Percentiles rank a stretch among this genome's conserved stretches.
Evolutionary conservation across 2,113 vertebrate genomes (phyloP).

Genomic region (Vanacampus margaritifer): DNA sequence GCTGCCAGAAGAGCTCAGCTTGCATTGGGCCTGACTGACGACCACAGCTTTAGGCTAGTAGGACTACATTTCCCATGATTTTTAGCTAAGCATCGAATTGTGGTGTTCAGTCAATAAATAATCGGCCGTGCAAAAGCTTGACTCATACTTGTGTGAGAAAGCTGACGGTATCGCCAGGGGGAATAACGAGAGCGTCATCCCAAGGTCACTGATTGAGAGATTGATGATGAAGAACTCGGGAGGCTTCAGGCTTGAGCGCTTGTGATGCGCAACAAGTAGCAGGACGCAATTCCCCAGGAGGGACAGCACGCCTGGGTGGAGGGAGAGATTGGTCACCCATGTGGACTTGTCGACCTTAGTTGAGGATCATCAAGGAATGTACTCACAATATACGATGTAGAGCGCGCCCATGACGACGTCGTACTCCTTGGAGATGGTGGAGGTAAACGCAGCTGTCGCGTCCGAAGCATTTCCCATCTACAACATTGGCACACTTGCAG

Average conservation of each 20-base stretch:
- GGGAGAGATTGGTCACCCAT: not conserved
- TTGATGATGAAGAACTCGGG: slow-evolving; percentile 84
- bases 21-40: no score
- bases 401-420: slow-evolving; percentile 78
- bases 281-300: slow-evolving; percentile 77
- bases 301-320: slow-evolving; percentile 69
- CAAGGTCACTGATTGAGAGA: slow-evolving; percentile 82
- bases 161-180: slow-evolving; percentile 79
- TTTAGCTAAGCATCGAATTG: no score
- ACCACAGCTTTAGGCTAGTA: no score
- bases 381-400: slow-evolving; percentile 79
- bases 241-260: slow-evolving; percentile 79
- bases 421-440: slow-evolving; percentile 75
- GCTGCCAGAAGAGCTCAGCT: no score
- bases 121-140: no score
- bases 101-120: no score
- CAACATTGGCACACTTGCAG: slow-evolving; percentile 15
- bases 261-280: slow-evolving; percentile 79
- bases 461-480: slow-evolving; percentile 80
- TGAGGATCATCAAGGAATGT: not conserved
- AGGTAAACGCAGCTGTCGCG: slow-evolving; percentile 62
- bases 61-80: no score
- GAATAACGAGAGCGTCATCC: slow-evolving; percentile 80
- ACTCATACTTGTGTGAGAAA: slow-evolving; percentile 78
- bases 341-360: not conserved